Conservation (phyloP, 2,888 invertebrate genomes). For the Agonopterix heracliana region DNA sequence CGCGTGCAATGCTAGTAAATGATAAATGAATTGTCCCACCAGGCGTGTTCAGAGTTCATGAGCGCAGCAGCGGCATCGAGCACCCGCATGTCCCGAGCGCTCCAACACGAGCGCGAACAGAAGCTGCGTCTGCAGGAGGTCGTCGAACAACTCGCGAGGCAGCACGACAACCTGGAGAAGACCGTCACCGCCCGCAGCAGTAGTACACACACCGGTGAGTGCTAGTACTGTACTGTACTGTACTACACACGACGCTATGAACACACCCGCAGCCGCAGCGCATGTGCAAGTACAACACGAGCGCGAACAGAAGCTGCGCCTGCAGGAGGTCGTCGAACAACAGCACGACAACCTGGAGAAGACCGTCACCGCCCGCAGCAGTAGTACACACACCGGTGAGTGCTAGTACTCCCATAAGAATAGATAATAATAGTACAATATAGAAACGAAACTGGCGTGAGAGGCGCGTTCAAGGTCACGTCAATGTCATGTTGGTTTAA, state of each 20-base stretch:
- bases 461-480: no score
- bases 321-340: constrained; percentile 98
- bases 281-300: constrained; percentile 96
- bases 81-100: constrained; percentile 92
- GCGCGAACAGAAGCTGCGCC: constrained; percentile 93
- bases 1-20: no score
- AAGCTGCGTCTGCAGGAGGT: constrained; percentile 94
- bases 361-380: constrained; percentile 84
- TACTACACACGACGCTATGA: no score
- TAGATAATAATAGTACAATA: no score
- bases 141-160: constrained; percentile 97
- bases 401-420: no score
- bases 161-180: constrained; percentile 96
- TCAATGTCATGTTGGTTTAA: no score
- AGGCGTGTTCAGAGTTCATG: constrained; percentile 95
- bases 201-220: constrained; percentile 63
- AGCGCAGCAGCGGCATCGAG: constrained; percentile 93
- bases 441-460: no score
- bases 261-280: constrained; percentile 85
- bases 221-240: no score
- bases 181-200: constrained; percentile 83
- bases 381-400: constrained; percentile 66
- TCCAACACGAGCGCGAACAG: constrained; percentile 97
- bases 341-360: constrained; percentile 98
- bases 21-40: constrained; percentile 7